A percentile compares a stretch with the other conserved stretches of the same genome.
Evolutionary conservation across 2,113 vertebrate species (phyloP).

Genomic region (Cyrtonyx montezumae): DNA sequence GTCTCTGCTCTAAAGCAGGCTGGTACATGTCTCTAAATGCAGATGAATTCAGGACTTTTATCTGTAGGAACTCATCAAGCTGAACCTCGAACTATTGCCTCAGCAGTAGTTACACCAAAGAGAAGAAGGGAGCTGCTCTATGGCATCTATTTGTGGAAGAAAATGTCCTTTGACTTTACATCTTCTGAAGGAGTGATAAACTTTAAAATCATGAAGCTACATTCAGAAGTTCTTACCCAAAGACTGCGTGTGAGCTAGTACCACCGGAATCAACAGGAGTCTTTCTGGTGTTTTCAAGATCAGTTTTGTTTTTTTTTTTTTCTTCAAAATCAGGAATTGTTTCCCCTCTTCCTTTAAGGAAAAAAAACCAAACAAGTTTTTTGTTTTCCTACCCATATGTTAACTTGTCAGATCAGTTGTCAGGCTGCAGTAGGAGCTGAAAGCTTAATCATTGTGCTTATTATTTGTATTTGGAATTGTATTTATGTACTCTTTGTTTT

Average conservation of each 20-base stretch:
- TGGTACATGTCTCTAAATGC: background rate
- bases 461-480: slow-evolving; percentile 27
- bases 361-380: background rate
- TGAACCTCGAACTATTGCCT: background rate
- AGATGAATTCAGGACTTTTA: background rate
- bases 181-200: background rate
- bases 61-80: background rate
- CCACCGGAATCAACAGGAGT: background rate
- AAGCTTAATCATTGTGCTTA: slow-evolving; percentile 1
- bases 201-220: background rate
- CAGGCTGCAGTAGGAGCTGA: slow-evolving; percentile 5
- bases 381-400: background rate
- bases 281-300: background rate
- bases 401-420: slow-evolving; percentile 28
- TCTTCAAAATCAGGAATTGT: fast-evolving
- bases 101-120: background rate
- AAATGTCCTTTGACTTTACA: background rate
- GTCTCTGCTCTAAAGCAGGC: background rate
- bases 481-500: slow-evolving; percentile 12
- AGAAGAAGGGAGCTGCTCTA: background rate
- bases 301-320: background rate
- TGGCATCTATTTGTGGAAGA: background rate
- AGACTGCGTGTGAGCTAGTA: background rate
- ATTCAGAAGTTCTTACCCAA: background rate
- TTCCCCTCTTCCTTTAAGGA: background rate